These are phyloP conservation scores for Guaruba guarouba DNA, from an alignment of 2,113 vertebrate genomes.

Conservation along the genomic window DNA sequence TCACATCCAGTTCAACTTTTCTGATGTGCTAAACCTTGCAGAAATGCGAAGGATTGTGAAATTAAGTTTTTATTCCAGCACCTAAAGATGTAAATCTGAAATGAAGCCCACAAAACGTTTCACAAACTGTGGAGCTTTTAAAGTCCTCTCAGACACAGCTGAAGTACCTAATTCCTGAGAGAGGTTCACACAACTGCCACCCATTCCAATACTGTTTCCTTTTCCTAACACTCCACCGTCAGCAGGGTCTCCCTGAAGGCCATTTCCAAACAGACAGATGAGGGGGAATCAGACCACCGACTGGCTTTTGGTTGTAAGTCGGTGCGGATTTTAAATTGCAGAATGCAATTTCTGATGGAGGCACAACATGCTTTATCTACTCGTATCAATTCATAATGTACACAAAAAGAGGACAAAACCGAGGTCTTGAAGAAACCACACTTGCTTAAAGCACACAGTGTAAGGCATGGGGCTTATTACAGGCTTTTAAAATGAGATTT, in stretches of 20 bases:
- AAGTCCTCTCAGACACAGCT: slow-evolving; percentile 16
- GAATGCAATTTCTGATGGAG: slow-evolving; percentile 5
- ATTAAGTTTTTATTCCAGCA: background rate
- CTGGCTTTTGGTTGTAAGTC: slow-evolving; percentile 2
- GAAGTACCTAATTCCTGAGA: slow-evolving; percentile 56
- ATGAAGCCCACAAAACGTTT: slow-evolving; percentile 5
- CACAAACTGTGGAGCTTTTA: background rate
- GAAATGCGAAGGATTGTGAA: slow-evolving; percentile 37
- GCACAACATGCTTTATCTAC: slow-evolving; percentile 38
- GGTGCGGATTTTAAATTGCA: background rate
- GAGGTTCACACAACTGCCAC: background rate
- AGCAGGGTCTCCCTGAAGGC: slow-evolving; percentile 12
- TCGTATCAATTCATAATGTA: background rate
- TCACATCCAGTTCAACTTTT: background rate
- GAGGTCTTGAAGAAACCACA: slow-evolving; percentile 25
- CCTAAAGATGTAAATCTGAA: slow-evolving; percentile 13
- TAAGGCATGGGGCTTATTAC: slow-evolving; percentile 69
- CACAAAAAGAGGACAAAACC: slow-evolving; percentile 2
- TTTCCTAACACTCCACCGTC: background rate
- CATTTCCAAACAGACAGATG: background rate
- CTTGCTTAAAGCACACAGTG: slow-evolving; percentile 38
- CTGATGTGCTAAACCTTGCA: slow-evolving; percentile 13
- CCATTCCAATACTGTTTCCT: background rate
- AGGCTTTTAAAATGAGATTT: slow-evolving; percentile 46
- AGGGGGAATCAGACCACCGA: background rate